Conservation (phyloP, 2,113 vertebrate species). For the Grammomys surdaster region DNA sequence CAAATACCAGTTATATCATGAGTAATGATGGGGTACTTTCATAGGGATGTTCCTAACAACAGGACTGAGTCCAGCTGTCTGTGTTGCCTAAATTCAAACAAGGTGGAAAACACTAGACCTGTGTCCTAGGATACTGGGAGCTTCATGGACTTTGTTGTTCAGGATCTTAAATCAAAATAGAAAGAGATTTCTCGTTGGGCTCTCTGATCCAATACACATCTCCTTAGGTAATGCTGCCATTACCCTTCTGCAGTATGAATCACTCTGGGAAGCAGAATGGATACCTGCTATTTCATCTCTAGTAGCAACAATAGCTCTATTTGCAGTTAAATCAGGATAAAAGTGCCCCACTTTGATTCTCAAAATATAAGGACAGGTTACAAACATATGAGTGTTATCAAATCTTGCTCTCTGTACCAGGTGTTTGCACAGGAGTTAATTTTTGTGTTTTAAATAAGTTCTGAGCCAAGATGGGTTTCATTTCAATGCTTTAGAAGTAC, state of each 20-base stretch:
- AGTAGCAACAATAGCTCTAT: not conserved
- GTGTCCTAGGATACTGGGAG: constrained; percentile 84
- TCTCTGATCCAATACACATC: constrained; percentile 58
- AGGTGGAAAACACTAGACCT: constrained; percentile 80
- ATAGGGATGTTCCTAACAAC: constrained; percentile 76
- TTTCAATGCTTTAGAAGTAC: constrained; percentile 6
- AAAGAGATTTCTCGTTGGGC: constrained; percentile 75
- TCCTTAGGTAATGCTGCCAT: constrained; percentile 55
- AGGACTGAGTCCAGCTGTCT: constrained; percentile 78
- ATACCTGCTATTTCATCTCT: not conserved
- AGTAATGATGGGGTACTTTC: constrained; percentile 83
- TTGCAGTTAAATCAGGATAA: constrained; percentile 9
- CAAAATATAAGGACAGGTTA: constrained; percentile 15
- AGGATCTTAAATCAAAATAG: constrained; percentile 84
- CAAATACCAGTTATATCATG: constrained; percentile 75
- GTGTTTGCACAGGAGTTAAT: constrained; percentile 12
- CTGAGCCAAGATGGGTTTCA: not conserved
- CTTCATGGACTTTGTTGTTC: constrained; percentile 80
- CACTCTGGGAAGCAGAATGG: constrained; percentile 34
- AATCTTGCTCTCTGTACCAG: not conserved
- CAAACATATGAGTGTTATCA: not conserved
- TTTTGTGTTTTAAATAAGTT: constrained; percentile 55
- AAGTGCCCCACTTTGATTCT: constrained; percentile 31
- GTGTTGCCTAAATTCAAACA: constrained; percentile 85
- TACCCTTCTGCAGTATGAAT: constrained; percentile 62